Percentiles rank a stretch among this genome's conserved stretches.
phyloP scores from a whole-genome alignment of 2,888 invertebrate genomes.

The Asteroscopus sphinx region DNA sequence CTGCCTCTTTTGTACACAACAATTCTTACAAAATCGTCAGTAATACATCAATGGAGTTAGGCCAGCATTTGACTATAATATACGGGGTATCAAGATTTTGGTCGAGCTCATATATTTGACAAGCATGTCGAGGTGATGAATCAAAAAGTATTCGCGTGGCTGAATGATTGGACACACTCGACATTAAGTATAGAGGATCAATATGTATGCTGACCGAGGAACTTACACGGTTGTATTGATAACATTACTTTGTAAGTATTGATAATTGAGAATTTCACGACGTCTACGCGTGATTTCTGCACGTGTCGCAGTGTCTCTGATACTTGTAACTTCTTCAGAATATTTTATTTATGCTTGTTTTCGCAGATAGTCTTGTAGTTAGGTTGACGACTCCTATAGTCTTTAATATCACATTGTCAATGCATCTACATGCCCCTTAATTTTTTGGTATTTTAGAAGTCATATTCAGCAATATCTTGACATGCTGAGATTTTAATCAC shows the following conservation, averaged over 20 bases:
- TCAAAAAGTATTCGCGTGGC: not conserved
- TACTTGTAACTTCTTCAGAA: no score
- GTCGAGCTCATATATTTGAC: not conserved
- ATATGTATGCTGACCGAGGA: no score
- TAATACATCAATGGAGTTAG: not conserved
- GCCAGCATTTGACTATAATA: not conserved
- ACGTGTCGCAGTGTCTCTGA: not conserved
- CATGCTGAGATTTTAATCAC: no score
- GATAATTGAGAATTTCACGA: not conserved
- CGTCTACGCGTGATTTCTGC: not conserved
- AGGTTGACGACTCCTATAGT: no score
- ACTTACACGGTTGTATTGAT: no score
- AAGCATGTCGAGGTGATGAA: not conserved
- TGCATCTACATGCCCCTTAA: no score
- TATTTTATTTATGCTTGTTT: no score
- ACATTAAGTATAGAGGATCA: conserved; percentile 5
- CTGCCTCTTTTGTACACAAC: conserved; percentile 1
- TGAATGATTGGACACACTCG: not conserved
- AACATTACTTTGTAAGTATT: conserved; percentile 1
- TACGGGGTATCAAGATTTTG: not conserved
- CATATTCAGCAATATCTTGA: no score
- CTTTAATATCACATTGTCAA: no score
- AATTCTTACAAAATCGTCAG: not conserved
- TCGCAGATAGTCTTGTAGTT: no score
- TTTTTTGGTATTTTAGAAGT: no score